Evolutionary conservation across 2,888 invertebrate species (phyloP).

Genomic region (Xiphydria camelus): DNA sequence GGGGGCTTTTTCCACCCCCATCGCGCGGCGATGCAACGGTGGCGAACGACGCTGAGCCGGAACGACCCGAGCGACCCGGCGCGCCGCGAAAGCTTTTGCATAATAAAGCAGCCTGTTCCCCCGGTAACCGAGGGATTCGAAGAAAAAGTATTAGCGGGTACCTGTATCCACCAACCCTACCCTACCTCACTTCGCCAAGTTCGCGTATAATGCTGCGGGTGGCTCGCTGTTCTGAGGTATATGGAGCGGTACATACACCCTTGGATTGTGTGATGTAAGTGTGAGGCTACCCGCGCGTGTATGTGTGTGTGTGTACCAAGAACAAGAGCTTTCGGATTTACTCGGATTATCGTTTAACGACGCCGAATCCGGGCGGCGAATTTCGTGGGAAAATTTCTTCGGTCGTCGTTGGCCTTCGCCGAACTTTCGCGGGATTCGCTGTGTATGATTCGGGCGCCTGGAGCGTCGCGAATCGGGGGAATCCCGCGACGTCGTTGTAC

Average conservation of each 20-base stretch:
- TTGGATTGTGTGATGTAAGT: too few species aligned
- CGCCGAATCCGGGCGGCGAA: constrained; percentile 13
- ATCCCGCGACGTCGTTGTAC: too few species aligned
- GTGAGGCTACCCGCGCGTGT: not conserved
- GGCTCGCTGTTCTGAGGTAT: too few species aligned
- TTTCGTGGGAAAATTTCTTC: too few species aligned
- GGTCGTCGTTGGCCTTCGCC: too few species aligned
- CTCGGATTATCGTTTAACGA: constrained; percentile 19
- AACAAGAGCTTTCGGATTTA: constrained; percentile 24
- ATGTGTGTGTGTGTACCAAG: too few species aligned
- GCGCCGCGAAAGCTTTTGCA: constrained; percentile 58
- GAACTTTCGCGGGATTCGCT: too few species aligned
- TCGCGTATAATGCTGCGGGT: too few species aligned
- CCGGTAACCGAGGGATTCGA: constrained; percentile 18
- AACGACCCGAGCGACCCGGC: constrained; percentile 55
- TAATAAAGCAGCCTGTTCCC: constrained; percentile 55
- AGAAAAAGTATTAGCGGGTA: constrained; percentile 39
- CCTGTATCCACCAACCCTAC: not conserved
- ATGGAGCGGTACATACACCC: too few species aligned
- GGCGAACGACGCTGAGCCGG: constrained; percentile 43
- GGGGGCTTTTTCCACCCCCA: constrained; percentile 40
- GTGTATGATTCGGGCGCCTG: constrained; percentile 53
- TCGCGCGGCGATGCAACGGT: constrained; percentile 20
- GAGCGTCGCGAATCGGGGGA: constrained; percentile 20
- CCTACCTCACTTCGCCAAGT: constrained; percentile 4